Base-by-base conservation (phyloP, 2,888 invertebrate species). In the Drosophila infuscata region DNA sequence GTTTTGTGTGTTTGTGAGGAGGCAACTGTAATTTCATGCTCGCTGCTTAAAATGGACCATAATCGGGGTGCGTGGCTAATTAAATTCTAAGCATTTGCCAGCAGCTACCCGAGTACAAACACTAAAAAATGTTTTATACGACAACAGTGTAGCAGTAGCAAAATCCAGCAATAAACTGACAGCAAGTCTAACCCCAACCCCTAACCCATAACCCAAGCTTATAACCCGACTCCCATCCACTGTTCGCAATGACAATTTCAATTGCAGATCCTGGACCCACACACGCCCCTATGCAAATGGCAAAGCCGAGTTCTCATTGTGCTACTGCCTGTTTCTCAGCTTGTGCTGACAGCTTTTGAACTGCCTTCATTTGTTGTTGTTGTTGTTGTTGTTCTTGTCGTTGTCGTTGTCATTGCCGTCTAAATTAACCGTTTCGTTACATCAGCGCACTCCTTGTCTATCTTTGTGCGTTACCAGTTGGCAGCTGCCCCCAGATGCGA, bases 381-480 rank as follows among this genome's bases (percentile, higher is more conserved):
- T 62, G 71, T 49, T 62, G 49, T 74, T 83, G 64, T 88, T 46
- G 62, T 48, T 32, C 17, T 46, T 53, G 68, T 48, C 52, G 65
- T 69, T 68, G 77, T 57, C 67, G 62, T 84, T 83, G 81, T 72
- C 74, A 80, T 75, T 86, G 85, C 83, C 82, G 72, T 90, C 90
- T 89, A 86, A 87, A 87, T 91, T 88, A 90, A 89, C 86, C 86
- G 91, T 85, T 89, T 91, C 90, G 81, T 84, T 84, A 79, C 82
- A 83, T 89, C 91, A 82, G 90, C 72, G 71, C 76, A 71, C 78
- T 84, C 72, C 82, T 76, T 78, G 75, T 58, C 69, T 70, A 74
- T 70, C 82, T 85, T 79, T 90, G 90, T 82, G 90, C 86, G 83
- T 76, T 87, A 59, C 81, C 82, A 61, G 75, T 46, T 74, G 36